Evolutionary conservation across 2,113 vertebrate genomes (phyloP).

Genomic region (Pogonocichla stellata): DNA sequence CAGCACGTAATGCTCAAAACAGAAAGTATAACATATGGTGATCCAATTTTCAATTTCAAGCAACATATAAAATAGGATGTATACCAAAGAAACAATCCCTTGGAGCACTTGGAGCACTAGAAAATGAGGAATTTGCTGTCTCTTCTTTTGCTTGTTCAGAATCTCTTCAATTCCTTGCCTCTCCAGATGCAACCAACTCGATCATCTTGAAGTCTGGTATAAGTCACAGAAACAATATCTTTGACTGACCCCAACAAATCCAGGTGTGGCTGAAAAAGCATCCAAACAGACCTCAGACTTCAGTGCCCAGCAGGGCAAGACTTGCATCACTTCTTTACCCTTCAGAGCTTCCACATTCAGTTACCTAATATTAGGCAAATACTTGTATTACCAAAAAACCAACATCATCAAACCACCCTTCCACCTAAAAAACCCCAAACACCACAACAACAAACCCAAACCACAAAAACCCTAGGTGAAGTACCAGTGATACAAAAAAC

Average conservation of each 20-base stretch:
- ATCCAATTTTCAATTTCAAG: not conserved
- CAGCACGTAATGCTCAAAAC: not conserved
- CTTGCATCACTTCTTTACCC: not conserved
- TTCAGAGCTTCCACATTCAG: not conserved
- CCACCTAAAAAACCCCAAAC: accelerated
- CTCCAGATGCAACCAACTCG: not conserved
- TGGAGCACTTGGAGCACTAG: not conserved
- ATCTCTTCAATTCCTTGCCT: not conserved
- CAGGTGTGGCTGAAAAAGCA: not conserved
- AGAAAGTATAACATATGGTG: not conserved
- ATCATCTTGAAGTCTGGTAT: not conserved
- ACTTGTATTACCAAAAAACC: not conserved
- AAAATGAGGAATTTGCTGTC: not conserved
- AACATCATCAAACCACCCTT: not conserved
- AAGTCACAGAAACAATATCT: not conserved
- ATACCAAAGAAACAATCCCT: not conserved
- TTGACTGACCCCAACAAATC: not conserved
- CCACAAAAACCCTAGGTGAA: not conserved
- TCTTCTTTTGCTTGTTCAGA: not conserved
- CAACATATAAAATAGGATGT: not conserved
- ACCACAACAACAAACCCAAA: not conserved
- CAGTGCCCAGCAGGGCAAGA: not conserved
- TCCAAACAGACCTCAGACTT: not conserved
- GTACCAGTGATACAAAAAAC: not conserved
- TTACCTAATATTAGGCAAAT: not conserved